These are phyloP conservation scores for Opisthograptis luteolata DNA, from an alignment of 2,888 invertebrate genomes.

Conservation along the genomic window DNA sequence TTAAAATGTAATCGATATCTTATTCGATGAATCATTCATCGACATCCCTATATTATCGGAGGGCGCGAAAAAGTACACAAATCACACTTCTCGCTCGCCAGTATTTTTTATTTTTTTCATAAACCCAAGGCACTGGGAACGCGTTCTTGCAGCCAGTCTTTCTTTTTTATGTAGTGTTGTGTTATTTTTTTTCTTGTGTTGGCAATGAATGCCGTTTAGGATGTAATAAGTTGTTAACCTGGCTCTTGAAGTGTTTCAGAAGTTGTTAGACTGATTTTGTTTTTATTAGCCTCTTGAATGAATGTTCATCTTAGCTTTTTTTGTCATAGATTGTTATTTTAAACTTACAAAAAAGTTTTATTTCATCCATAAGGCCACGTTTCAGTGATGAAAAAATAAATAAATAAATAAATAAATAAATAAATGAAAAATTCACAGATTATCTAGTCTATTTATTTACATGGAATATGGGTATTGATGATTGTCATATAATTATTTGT, in stretches of 20 bases:
- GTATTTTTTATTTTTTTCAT: conserved; percentile 52
- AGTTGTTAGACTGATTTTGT: neutral
- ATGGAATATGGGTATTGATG: too few species aligned
- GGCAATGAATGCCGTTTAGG: conserved; percentile 62
- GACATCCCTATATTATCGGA: conserved; percentile 63
- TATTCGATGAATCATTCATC: conserved; percentile 64
- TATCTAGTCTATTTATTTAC: too few species aligned
- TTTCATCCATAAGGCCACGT: too few species aligned
- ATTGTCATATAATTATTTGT: too few species aligned
- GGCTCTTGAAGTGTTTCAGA: conserved; percentile 5
- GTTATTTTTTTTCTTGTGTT: conserved; percentile 49
- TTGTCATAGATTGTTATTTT: too few species aligned
- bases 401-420: too few species aligned
- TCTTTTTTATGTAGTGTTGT: conserved; percentile 49
- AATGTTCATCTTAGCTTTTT: too few species aligned
- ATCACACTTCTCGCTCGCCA: conserved; percentile 72
- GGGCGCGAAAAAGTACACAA: conserved; percentile 77
- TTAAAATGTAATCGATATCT: conserved; percentile 63
- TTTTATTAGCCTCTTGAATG: conserved; percentile 3
- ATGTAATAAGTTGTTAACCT: conserved; percentile 44
- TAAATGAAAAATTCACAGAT: too few species aligned
- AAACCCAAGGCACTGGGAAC: conserved; percentile 55
- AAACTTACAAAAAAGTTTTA: too few species aligned
- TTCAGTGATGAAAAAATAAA: too few species aligned
- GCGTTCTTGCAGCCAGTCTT: conserved; percentile 59